These are phyloP conservation scores for Acheta domesticus DNA, from an alignment of 2,888 invertebrate genomes.

Conservation along the genomic window DNA sequence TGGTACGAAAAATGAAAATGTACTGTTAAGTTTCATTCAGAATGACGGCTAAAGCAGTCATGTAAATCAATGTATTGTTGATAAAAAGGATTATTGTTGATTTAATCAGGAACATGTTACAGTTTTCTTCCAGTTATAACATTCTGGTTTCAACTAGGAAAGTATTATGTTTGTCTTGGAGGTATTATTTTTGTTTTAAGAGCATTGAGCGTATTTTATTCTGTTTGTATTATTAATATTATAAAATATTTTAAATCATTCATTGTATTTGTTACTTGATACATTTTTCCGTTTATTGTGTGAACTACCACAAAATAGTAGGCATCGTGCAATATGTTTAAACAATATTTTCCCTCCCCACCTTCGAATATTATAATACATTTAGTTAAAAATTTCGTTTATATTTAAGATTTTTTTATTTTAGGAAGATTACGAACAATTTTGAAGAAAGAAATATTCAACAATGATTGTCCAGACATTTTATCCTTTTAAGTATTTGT, in stretches of 20 bases:
- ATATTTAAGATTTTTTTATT: background rate
- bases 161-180: constrained; percentile 24
- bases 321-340: constrained; percentile 7
- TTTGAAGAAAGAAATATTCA: background rate
- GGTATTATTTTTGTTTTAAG: constrained; percentile 21
- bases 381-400: constrained; percentile 1
- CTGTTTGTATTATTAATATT: constrained; percentile 22
- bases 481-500: constrained; percentile 22
- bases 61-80: constrained; percentile 4
- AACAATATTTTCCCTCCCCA: background rate
- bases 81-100: constrained; percentile 5
- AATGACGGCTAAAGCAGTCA: background rate
- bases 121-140: constrained; percentile 3
- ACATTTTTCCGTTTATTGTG: background rate
- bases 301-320: background rate
- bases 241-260: constrained; percentile 27
- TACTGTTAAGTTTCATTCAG: background rate
- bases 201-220: constrained; percentile 19
- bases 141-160: constrained; percentile 1
- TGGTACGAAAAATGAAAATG: background rate
- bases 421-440: background rate
- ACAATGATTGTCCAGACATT: background rate
- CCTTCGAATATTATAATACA: background rate
- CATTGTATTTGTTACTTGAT: constrained; percentile 18
- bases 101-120: background rate